phyloP scores from a whole-genome alignment of 2,888 invertebrate species.

The Leuctra nigra region DNA sequence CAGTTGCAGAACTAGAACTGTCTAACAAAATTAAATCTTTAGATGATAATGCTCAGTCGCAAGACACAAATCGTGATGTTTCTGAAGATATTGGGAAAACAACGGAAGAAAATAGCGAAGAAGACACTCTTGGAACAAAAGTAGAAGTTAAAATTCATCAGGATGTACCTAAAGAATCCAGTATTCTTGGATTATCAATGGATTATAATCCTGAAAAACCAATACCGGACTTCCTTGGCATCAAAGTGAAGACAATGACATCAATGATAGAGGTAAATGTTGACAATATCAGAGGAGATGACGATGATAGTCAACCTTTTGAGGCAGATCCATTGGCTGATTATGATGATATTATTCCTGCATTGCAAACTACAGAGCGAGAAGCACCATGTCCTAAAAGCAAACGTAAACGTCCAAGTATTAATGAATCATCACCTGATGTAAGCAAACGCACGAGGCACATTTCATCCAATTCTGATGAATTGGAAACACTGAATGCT shows the following conservation, averaged over 20 bases:
- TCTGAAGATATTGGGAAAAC: too few species aligned
- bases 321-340: slow-evolving; percentile 19
- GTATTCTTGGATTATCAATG: slow-evolving; percentile 42
- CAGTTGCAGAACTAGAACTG: too few species aligned
- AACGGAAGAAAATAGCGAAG: slow-evolving; percentile 4
- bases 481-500: neutral
- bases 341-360: slow-evolving; percentile 10
- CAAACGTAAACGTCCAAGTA: slow-evolving; percentile 3
- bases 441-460: slow-evolving; percentile 6
- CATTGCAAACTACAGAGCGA: neutral
- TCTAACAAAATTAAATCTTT: too few species aligned
- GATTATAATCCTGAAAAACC: slow-evolving; percentile 35
- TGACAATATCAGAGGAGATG: slow-evolving; percentile 5
- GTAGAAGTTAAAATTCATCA: neutral
- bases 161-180: slow-evolving; percentile 38
- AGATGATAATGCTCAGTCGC: too few species aligned
- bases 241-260: neutral
- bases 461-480: too few species aligned
- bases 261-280: neutral
- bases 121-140: neutral
- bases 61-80: too few species aligned
- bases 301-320: neutral
- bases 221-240: neutral
- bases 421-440: neutral
- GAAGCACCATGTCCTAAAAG: neutral